These are phyloP conservation scores for Struthidea cinerea DNA, from an alignment of 2,113 vertebrate genomes.

Conservation along the genomic window DNA sequence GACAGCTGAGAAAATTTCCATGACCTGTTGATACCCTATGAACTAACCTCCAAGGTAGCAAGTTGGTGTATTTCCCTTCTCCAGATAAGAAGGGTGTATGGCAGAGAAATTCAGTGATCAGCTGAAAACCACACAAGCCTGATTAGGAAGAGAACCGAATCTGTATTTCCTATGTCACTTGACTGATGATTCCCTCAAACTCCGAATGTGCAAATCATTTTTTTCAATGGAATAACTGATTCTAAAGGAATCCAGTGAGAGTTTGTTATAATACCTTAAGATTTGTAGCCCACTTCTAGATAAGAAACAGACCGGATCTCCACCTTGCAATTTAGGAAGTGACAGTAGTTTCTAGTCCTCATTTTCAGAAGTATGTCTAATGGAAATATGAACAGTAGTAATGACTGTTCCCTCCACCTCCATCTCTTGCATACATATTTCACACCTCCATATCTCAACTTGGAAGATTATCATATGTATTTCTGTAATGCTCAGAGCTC, in stretches of 20 bases:
- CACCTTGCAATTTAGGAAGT: not conserved
- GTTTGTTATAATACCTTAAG: not conserved
- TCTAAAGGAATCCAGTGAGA: not conserved
- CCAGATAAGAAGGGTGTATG: not conserved
- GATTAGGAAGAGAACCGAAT: not conserved
- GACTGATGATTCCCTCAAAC: rapidly evolving
- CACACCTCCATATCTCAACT: not conserved
- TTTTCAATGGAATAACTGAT: not conserved
- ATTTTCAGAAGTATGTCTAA: not conserved
- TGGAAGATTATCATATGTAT: not conserved
- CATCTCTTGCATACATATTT: not conserved
- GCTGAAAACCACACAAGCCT: not conserved
- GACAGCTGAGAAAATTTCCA: not conserved
- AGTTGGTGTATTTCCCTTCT: not conserved
- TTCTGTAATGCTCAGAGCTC: not conserved
- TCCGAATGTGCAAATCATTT: not conserved
- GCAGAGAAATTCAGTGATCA: not conserved
- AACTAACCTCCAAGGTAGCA: not conserved
- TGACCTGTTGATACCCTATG: not conserved
- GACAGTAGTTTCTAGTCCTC: not conserved
- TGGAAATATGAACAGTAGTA: not conserved
- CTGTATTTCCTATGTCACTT: not conserved
- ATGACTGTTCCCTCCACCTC: not conserved
- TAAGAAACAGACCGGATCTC: not conserved
- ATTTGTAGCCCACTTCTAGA: not conserved